Evolutionary conservation across 30 jellyfish, hydroid and myxozoan species (phyloP), one percentile per base, ranked within the genome.

Genomic region (Aurelia sp.): DNA sequence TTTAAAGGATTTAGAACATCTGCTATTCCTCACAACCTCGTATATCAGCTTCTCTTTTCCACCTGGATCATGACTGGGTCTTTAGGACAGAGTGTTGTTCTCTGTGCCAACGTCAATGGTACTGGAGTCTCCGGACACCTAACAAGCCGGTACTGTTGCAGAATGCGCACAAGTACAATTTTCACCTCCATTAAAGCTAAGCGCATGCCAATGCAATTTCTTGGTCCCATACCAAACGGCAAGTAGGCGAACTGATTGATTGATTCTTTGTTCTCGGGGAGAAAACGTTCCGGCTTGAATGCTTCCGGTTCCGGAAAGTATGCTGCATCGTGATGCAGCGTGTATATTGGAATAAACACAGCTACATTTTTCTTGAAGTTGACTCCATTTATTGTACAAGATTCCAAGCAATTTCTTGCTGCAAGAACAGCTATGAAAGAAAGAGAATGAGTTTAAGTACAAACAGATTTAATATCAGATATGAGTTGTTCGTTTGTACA

Each of bases 151-250:
- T 51, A 75, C 86, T 75, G 47, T 55, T 58, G 59, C 6, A 79
- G 20, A 70, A 79, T 17, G 71, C 72, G 83, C 20, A 67, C 87
- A 11, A 82, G 76, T 13, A 61, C 79, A 63, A 57, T 11, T 40
- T 82, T 82, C 77, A 82, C 37, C 52, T 82, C 86, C 52, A 82
- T 68, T 76, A 48, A 20, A 16, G 92, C 92, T 20, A 82, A 30
- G 19, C 92, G 44, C 87, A 67, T 82, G 44, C 92, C 92, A 13
- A 82, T 76, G 88, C 92, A 82, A 11, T 82, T 59, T 31, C 92
- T 37, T 4, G 90, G 90, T 19, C 90, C 90, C 50, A 23, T 30
- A 10, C 90, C 90, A 66, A 80, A 80, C 0, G 90, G 78, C 53
- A 62, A 11, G 59, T 33, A 80, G 9, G 90, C 71, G 7, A 52